Evolutionary conservation across 2,888 invertebrate genomes (phyloP).

Genomic region (Parnassius orleans): DNA sequence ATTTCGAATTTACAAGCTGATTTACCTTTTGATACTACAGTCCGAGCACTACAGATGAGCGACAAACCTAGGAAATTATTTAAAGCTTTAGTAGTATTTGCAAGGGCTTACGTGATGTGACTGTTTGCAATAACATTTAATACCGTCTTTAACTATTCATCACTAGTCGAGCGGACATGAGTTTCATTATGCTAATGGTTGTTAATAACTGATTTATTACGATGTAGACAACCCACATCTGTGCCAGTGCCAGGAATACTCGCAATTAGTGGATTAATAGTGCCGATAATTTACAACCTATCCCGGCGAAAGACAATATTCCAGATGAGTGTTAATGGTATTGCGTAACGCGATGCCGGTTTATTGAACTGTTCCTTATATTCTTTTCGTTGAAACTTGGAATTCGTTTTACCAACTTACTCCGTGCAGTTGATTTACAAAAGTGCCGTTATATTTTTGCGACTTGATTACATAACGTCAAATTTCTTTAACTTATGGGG

Average conservation of each 20-base stretch:
- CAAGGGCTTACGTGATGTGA: background rate
- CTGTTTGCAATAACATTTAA: background rate
- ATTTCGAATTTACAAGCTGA: too few relatives aligned
- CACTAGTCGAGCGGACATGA: background rate
- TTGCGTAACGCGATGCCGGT: background rate
- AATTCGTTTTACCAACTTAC: too few relatives aligned
- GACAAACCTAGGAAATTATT: too few relatives aligned
- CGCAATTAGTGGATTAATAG: conserved; percentile 23
- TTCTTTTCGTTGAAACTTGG: too few relatives aligned
- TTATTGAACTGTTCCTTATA: too few relatives aligned
- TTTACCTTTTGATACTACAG: too few relatives aligned
- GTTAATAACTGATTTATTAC: conserved; percentile 23
- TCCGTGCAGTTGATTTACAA: too few relatives aligned
- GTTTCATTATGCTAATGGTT: conserved; percentile 10
- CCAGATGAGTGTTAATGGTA: background rate
- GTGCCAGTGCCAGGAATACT: conserved; percentile 16
- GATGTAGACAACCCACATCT: conserved; percentile 22
- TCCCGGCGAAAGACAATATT: conserved; percentile 12
- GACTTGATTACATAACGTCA: too few relatives aligned
- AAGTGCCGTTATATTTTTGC: too few relatives aligned
- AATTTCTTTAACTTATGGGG: too few relatives aligned
- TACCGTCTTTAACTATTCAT: background rate
- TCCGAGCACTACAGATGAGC: too few relatives aligned
- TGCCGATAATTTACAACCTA: conserved; percentile 22
- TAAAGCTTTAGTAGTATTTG: too few relatives aligned